phyloP scores from a whole-genome alignment of 2,888 invertebrate species.

The Drosophila emarginata region DNA sequence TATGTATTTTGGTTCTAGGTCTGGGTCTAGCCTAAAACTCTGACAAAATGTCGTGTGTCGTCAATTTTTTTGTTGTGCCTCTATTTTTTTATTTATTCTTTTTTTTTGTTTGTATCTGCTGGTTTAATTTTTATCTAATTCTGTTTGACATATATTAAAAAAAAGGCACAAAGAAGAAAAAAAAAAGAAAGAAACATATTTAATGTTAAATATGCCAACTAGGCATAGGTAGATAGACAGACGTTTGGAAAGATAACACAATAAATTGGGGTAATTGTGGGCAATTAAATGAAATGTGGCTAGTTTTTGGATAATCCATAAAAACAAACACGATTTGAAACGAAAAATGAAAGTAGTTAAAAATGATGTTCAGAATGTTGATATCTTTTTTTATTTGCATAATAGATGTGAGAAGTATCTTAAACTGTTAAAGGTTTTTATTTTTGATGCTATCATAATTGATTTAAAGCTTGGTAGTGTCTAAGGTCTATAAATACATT shows the following conservation, averaged over 20 bases:
- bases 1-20: constrained; percentile 43
- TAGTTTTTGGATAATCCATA: neutral
- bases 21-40: constrained; percentile 19
- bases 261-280: constrained; percentile 53
- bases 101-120: constrained; percentile 32
- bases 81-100: constrained; percentile 7
- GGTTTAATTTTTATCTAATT: constrained; percentile 62
- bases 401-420: neutral
- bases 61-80: constrained; percentile 25
- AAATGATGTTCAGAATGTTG: neutral
- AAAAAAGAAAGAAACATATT: constrained; percentile 20
- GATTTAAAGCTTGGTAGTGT: neutral
- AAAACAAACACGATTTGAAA: neutral
- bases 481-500: neutral
- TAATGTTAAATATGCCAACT: constrained; percentile 38
- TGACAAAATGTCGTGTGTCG: constrained; percentile 28
- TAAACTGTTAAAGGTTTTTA: neutral
- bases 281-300: constrained; percentile 27
- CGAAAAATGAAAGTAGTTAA: constrained; percentile 5
- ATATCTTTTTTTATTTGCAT: neutral
- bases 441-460: neutral
- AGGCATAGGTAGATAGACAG: constrained; percentile 32
- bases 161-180: neutral
- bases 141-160: constrained; percentile 62
- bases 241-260: constrained; percentile 38